These are phyloP conservation scores for Coregonus clupeaformis DNA, from an alignment of 2,113 vertebrate genomes.

Conservation along the genomic window DNA sequence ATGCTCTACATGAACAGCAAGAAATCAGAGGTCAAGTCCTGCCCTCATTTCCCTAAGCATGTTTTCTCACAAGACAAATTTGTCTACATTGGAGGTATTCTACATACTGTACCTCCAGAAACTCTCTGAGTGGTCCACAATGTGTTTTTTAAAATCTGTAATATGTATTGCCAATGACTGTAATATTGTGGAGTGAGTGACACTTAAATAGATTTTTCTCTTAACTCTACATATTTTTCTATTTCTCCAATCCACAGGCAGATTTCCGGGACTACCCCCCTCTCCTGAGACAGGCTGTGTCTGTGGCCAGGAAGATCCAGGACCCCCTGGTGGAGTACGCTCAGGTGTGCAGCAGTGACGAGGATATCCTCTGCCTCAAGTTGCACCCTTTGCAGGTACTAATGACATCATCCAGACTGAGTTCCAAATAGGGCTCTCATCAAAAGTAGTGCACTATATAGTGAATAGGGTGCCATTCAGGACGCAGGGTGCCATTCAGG, in stretches of 20 bases:
- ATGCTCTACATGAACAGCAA: conserved; percentile 98
- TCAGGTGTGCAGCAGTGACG: conserved; percentile 95
- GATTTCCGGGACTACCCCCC: conserved; percentile 95
- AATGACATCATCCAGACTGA: neutral
- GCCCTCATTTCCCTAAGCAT: neutral
- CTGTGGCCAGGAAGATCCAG: conserved; percentile 93
- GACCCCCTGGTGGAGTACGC: conserved; percentile 95
- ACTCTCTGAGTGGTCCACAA: neutral
- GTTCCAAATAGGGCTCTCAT: too few relatives aligned
- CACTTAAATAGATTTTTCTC: too few relatives aligned
- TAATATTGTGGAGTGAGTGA: too few relatives aligned
- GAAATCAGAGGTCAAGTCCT: conserved; percentile 88
- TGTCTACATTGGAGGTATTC: neutral
- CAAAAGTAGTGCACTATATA: too few relatives aligned
- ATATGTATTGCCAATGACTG: too few relatives aligned
- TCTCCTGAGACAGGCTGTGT: conserved; percentile 91
- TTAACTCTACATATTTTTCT: neutral
- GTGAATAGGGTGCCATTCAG: too few relatives aligned
- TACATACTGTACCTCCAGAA: neutral
- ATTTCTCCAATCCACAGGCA: conserved; percentile 58
- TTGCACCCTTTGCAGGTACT: conserved; percentile 94
- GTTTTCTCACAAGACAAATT: neutral
- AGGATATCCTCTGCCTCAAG: conserved; percentile 96
- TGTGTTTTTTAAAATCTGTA: too few relatives aligned
- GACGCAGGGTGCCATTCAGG: too few relatives aligned